phyloP scores from a whole-genome alignment of 1,140 invertebrate genomes.

The Lepidurus couesii region DNA sequence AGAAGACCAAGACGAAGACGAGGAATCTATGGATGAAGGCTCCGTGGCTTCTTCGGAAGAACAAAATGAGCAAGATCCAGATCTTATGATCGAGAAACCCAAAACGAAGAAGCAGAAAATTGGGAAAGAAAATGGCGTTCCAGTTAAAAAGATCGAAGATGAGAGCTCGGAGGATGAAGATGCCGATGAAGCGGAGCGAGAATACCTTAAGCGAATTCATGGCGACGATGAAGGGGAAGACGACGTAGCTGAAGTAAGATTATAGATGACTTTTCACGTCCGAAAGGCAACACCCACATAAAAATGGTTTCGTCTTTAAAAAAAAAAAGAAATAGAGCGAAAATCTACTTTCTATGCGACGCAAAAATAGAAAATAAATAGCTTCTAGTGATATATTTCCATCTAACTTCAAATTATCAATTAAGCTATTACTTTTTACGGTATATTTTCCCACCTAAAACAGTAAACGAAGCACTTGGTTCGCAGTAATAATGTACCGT shows the following conservation, averaged over 20 bases:
- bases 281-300: no score
- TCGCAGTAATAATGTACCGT: no score
- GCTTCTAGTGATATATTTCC: no score
- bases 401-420: no score
- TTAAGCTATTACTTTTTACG: no score
- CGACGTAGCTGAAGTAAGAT: neutral
- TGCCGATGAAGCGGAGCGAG: slow-evolving; percentile 16
- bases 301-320: no score
- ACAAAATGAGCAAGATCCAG: neutral
- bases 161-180: slow-evolving; percentile 24
- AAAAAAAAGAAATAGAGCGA: no score
- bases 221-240: slow-evolving; percentile 1
- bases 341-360: no score
- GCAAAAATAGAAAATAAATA: no score
- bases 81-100: neutral
- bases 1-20: slow-evolving; percentile 11
- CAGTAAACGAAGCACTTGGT: no score
- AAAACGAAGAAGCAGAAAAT: neutral
- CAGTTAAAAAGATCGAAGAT: slow-evolving; percentile 2
- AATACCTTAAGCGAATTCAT: neutral
- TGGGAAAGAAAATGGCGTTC: neutral
- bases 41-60: slow-evolving; percentile 9
- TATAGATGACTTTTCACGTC: no score
- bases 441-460: no score
- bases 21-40: neutral